A percentile compares a stretch with the other conserved stretches of the same genome.
phyloP scores from a whole-genome alignment of 1,140 invertebrate genomes.

The Zaprionus taronus region DNA sequence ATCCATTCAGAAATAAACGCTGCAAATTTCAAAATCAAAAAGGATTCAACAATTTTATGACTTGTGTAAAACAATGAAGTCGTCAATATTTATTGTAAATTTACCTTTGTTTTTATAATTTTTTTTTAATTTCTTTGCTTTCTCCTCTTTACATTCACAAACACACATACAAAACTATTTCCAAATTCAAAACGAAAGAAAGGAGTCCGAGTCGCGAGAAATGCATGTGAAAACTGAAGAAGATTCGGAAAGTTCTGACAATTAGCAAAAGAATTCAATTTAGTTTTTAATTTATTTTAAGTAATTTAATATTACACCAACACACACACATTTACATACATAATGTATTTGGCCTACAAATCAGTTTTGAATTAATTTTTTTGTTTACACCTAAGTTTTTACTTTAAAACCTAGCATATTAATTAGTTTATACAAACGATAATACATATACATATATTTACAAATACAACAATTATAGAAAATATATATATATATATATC shows the following conservation, averaged over 20 bases:
- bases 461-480: slow-evolving; percentile 29
- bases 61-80: slow-evolving; percentile 26
- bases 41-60: slow-evolving; percentile 20
- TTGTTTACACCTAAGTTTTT: slow-evolving; percentile 34
- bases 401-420: slow-evolving; percentile 38
- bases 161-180: slow-evolving; percentile 16
- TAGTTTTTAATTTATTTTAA: slow-evolving; percentile 41
- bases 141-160: slow-evolving; percentile 23
- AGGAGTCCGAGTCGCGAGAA: background rate
- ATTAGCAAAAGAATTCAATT: slow-evolving; percentile 28
- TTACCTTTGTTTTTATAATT: slow-evolving; percentile 16
- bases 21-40: slow-evolving; percentile 31
- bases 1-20: slow-evolving; percentile 35
- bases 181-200: background rate
- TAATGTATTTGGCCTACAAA: slow-evolving; percentile 38
- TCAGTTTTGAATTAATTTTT: slow-evolving; percentile 39
- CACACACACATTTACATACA: slow-evolving; percentile 11
- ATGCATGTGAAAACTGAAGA: background rate
- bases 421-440: slow-evolving; percentile 41
- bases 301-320: slow-evolving; percentile 33
- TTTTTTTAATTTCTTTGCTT: slow-evolving; percentile 18
- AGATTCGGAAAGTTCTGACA: slow-evolving; percentile 13
- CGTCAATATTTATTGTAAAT: slow-evolving; percentile 26
- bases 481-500: slow-evolving; percentile 10
- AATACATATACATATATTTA: slow-evolving; percentile 34